Base-by-base conservation (phyloP, 2,797 vertebrate genomes). In the Manis pentadactyla region DNA sequence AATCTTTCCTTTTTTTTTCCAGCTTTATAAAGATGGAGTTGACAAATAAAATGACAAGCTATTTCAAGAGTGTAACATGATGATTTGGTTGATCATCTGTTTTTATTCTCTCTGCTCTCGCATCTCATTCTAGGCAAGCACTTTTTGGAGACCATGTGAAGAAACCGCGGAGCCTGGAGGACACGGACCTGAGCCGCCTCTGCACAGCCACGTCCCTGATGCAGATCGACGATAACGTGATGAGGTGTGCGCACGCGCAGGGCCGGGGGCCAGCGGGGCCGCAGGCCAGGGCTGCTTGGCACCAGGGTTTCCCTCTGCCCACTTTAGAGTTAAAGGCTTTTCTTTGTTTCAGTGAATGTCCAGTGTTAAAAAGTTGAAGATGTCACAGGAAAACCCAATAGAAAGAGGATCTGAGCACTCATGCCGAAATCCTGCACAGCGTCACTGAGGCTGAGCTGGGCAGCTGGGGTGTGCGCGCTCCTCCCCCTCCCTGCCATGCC, bases 181-280 rank as follows among this genome's bases (percentile, higher is more conserved):
- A 99, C 71, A 98, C 99, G 1, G 99, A 99, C 97, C 97, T 99
- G 73, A 99, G 99, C 97, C 99, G 99, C 59, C 98, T 99, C 23
- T 99, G 99, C 96, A 99, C 99, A 7, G 99, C 99, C 31, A 99
- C 99, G 0, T 99, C 99, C n/a, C 99, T 99, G 93, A 99, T 99
- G 99, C 99, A 99, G 98, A 99, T 99, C 0, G 99, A 99, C n/a
- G 99, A 99, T 97, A 99, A 98, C 0, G 98, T 99, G 98, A 99
- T 99, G 99, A 99, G 99, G 99, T 99, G 96, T 78, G 98, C 87
- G 55, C 27, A 0, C 0, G 0, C 5, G 8, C 7, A 37, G 4
- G 9, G 92, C 5, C 1, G 66, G 64, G 53, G 4, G n/a, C 61
- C 84, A 31, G 51, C 27, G 29, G 49, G 64, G 91, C 59, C 1